Evolutionary conservation across 2,888 invertebrate species (phyloP), one percentile per base, ranked within the genome.

Genomic region (Julus scanicus): DNA sequence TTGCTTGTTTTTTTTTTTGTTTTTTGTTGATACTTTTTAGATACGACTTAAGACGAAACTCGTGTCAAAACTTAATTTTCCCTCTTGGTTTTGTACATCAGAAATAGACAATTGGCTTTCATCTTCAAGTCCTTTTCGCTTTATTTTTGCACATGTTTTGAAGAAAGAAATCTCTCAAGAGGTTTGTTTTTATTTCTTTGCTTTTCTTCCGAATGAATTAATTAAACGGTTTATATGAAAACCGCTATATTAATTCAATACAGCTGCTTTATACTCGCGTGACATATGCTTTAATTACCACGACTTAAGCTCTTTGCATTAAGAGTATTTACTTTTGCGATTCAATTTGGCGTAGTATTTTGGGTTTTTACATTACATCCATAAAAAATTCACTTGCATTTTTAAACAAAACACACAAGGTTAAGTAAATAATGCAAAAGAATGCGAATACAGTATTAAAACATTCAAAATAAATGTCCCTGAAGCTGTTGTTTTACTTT

Each of bases 41-140:
- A 29, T 29, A 8, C 71, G 71, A 29, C 29, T 71, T 71, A 71
- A 71, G 71, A 9, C 71, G 71, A 29, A 11, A n/a, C 71, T 29
- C 71, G 71, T 71, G 71, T 29, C 71, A 71, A 29, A 71, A 71
- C 71, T 71, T 71, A 71, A 71, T 71, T 71, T 71, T 29, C 29
- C 11, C 13, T n/a, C 13, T 71, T 71, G 29, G 11, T 49, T 71
- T 5, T 71, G 2, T 29, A 9, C 29, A 29, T 1, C 1, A n/a
- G 2, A 9, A 8, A 29, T 6, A 29, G 3, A n/a, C 29, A 71
- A 71, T 71, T 71, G n/a, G 29, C 29, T 29, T 71, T 71, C 1
- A 71, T 71, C 29, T 29, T 71, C 71, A 9, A 20, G 49, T 49
- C 13, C 49, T 13, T 49, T 49, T 49, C 49, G 9, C 13, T 13